Evolutionary conservation across 2,888 invertebrate genomes (phyloP).

Genomic region (Corbicula japonica): DNA sequence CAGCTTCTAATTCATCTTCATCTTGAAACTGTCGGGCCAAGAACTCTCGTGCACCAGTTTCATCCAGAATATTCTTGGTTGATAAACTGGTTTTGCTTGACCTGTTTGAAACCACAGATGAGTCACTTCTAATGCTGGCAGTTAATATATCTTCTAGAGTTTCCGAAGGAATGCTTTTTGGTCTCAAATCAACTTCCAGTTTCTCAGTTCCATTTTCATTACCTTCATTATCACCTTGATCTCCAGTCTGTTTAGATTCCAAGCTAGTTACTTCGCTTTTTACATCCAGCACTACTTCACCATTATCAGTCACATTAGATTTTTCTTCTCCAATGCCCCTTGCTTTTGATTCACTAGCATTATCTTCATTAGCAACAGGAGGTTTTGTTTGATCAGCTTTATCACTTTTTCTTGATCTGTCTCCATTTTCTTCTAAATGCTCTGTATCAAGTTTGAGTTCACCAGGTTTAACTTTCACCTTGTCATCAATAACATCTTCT

Average conservation of each 20-base stretch:
- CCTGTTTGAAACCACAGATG: constrained; percentile 31
- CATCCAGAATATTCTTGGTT: constrained; percentile 90
- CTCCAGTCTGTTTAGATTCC: background rate
- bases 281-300: background rate
- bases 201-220: constrained; percentile 9
- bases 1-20: constrained; percentile 49
- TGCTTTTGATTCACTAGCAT: background rate
- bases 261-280: background rate
- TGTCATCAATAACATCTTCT: too few relatives aligned
- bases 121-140: constrained; percentile 49
- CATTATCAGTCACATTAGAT: background rate
- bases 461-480: too few relatives aligned
- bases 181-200: constrained; percentile 30
- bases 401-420: background rate
- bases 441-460: background rate
- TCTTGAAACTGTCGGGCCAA: constrained; percentile 89
- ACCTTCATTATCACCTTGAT: background rate
- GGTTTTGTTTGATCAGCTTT: background rate
- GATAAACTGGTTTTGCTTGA: constrained; percentile 50
- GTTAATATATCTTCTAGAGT: constrained; percentile 27
- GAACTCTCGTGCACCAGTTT: constrained; percentile 92
- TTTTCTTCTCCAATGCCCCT: background rate
- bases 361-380: background rate
- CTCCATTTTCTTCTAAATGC: background rate
- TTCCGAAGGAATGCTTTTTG: constrained; percentile 10